Evolutionary conservation across 2,113 vertebrate species (phyloP).

Genomic region (Xyrauchen texanus): DNA sequence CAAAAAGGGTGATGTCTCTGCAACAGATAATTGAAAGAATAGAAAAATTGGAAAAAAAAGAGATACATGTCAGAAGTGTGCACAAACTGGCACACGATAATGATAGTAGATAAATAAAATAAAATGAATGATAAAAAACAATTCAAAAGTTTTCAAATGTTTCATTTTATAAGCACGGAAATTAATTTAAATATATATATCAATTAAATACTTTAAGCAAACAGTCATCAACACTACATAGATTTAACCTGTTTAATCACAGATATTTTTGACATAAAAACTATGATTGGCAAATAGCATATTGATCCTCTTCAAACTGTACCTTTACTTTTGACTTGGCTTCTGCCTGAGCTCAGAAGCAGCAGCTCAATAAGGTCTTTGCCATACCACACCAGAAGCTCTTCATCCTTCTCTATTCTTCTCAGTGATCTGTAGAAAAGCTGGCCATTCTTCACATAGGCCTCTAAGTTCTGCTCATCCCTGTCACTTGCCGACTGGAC

Average conservation of each 20-base stretch:
- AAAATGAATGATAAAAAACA: too few relatives aligned
- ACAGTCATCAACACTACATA: too few relatives aligned
- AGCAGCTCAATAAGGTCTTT: constrained; percentile 92
- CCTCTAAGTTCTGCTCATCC: constrained; percentile 96
- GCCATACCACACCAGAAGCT: constrained; percentile 96
- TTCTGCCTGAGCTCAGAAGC: constrained; percentile 79
- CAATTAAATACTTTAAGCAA: too few relatives aligned
- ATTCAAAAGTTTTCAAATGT: too few relatives aligned
- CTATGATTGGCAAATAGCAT: too few relatives aligned
- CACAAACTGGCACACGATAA: not conserved
- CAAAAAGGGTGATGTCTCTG: constrained; percentile 81
- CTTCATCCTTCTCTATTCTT: constrained; percentile 94
- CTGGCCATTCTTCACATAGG: constrained; percentile 96
- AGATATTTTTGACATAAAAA: too few relatives aligned
- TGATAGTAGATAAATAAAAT: not conserved
- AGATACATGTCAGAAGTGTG: not conserved
- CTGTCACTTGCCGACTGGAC: constrained; percentile 93
- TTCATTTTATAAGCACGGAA: too few relatives aligned
- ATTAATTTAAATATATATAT: too few relatives aligned
- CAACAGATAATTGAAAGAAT: constrained; percentile 15
- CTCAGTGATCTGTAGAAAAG: constrained; percentile 94
- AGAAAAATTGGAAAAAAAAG: constrained; percentile 7
- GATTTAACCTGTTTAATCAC: too few relatives aligned
- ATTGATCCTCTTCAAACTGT: constrained; percentile 15
- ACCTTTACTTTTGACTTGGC: constrained; percentile 86